These are phyloP conservation scores for Nasonovia ribisnigri DNA, from an alignment of 2,888 invertebrate genomes.

Conservation along the genomic window DNA sequence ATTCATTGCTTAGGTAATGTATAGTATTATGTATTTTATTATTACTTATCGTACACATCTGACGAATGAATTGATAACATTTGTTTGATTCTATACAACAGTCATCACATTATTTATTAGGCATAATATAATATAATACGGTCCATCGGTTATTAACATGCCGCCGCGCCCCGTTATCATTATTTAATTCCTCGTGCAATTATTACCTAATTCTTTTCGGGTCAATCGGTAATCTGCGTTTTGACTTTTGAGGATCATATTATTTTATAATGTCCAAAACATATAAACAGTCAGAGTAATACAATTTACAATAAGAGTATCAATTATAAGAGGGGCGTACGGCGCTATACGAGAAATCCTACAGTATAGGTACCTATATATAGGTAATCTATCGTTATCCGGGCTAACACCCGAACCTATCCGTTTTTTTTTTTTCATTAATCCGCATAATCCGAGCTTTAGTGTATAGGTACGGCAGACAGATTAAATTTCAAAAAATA, in stretches of 20 bases:
- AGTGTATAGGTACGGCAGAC: not conserved
- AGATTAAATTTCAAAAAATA: conserved; percentile 18
- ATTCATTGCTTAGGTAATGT: not conserved
- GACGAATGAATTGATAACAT: not conserved
- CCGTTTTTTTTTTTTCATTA: not conserved
- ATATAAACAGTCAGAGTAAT: not conserved
- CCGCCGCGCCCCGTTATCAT: not conserved
- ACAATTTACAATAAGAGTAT: not conserved
- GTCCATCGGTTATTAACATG: not conserved
- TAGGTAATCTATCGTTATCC: not conserved
- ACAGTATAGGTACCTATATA: not conserved
- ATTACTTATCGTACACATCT: not conserved
- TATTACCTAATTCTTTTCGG: not conserved
- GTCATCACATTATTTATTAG: not conserved
- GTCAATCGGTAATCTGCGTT: not conserved
- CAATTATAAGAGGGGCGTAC: not conserved
- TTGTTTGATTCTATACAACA: not conserved
- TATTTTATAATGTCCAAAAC: not conserved
- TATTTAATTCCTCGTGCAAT: not conserved
- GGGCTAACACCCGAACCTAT: not conserved
- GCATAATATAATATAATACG: not conserved
- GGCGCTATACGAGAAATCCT: no score
- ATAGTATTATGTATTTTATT: not conserved
- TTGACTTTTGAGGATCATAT: not conserved
- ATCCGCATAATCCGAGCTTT: conserved; percentile 32